These are phyloP conservation scores for Hemicrepidius hirtus DNA, from an alignment of 2,888 invertebrate species.

Conservation along the genomic window DNA sequence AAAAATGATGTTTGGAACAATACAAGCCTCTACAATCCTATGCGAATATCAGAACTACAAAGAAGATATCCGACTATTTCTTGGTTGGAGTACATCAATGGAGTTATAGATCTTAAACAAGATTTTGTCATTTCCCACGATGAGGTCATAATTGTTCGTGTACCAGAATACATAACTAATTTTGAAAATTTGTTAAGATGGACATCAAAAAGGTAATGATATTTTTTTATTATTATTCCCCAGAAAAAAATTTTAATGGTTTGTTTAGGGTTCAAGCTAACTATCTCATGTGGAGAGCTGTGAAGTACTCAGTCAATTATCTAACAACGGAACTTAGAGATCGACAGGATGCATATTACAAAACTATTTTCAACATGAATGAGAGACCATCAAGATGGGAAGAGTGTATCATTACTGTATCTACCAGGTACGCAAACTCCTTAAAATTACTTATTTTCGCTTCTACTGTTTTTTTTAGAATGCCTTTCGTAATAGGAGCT, in stretches of 20 bases:
- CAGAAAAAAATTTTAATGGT: too few relatives aligned
- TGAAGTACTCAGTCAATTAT: slow-evolving; percentile 85
- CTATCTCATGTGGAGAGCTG: slow-evolving; percentile 92
- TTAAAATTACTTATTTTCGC: too few relatives aligned
- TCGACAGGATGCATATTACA: slow-evolving; percentile 83
- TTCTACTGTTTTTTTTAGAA: slow-evolving; percentile 68
- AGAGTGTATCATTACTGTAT: slow-evolving; percentile 85
- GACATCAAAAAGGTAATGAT: slow-evolving; percentile 74
- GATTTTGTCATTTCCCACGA: slow-evolving; percentile 76
- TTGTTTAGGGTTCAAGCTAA: slow-evolving; percentile 81
- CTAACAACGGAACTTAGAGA: slow-evolving; percentile 83
- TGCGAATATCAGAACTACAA: slow-evolving; percentile 86
- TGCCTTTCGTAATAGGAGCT: slow-evolving; percentile 81
- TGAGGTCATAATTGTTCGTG: slow-evolving; percentile 89
- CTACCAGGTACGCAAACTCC: not conserved
- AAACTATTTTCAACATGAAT: slow-evolving; percentile 84
- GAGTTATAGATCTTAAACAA: slow-evolving; percentile 79
- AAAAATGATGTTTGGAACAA: slow-evolving; percentile 93
- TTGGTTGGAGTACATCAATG: slow-evolving; percentile 91
- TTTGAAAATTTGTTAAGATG: slow-evolving; percentile 77
- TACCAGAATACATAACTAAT: slow-evolving; percentile 85
- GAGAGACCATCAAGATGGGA: slow-evolving; percentile 87
- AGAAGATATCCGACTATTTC: slow-evolving; percentile 84
- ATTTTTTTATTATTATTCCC: not conserved
- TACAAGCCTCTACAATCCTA: slow-evolving; percentile 91